These are phyloP conservation scores for Panthera leo DNA, from an alignment of 2,113 vertebrate species.

Conservation along the genomic window DNA sequence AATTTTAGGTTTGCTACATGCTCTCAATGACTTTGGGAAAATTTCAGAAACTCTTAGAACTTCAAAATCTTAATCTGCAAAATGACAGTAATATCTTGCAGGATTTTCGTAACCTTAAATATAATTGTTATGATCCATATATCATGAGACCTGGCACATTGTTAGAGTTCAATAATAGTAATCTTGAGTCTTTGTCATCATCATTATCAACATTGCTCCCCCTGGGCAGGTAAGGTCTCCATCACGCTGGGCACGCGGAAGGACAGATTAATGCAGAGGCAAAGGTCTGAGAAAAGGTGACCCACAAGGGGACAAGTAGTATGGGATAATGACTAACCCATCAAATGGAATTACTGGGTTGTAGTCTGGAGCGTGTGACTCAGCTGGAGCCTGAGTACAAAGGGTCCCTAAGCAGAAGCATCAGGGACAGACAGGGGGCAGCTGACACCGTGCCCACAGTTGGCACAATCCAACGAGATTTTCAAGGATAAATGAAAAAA, in stretches of 20 bases:
- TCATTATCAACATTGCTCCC: neutral
- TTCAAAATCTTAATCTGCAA: neutral
- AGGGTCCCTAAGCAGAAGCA: constrained; percentile 64
- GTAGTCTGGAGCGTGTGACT: constrained; percentile 39
- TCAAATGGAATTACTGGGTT: constrained; percentile 30
- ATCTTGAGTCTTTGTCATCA: neutral
- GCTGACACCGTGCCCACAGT: constrained; percentile 69
- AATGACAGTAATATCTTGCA: neutral
- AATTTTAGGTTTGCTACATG: neutral
- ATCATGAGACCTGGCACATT: neutral
- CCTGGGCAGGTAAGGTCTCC: neutral
- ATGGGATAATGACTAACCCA: neutral
- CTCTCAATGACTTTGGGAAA: neutral
- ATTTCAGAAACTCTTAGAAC: constrained; percentile 33
- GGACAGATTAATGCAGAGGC: neutral
- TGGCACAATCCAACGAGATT: constrained; percentile 65
- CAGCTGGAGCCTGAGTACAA: constrained; percentile 72
- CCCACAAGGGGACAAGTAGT: neutral
- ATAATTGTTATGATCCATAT: neutral
- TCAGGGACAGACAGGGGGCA: constrained; percentile 61
- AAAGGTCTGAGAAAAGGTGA: neutral
- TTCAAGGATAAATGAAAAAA: constrained; percentile 59
- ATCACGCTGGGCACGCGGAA: neutral
- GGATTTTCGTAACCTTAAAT: neutral
- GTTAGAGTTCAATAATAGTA: neutral